Percentiles rank a stretch among this genome's conserved stretches.
Evolutionary conservation across 2,888 invertebrate species (phyloP).

Genomic region (Leptinotarsa tumamoca): DNA sequence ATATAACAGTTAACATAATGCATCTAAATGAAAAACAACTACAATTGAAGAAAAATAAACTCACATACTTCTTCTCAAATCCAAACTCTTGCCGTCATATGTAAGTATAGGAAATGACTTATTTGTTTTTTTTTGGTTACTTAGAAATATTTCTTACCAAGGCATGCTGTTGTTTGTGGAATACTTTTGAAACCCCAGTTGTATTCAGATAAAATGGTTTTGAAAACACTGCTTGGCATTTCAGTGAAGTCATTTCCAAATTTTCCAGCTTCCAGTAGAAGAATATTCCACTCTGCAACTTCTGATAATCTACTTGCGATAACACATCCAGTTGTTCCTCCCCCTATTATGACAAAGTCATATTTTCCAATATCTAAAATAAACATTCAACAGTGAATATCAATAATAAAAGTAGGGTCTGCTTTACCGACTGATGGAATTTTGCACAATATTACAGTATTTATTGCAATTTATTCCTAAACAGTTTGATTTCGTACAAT

Average conservation of each 20-base stretch:
- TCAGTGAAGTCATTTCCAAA: conserved; percentile 26
- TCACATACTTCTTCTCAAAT: too few species aligned
- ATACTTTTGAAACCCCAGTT: conserved; percentile 80
- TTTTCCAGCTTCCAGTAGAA: conserved; percentile 37
- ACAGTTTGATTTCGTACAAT: too few species aligned
- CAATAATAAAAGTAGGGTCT: too few species aligned
- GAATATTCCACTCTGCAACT: neutral
- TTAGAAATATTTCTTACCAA: conserved; percentile 61
- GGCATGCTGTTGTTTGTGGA: conserved; percentile 73
- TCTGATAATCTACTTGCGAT: conserved; percentile 13
- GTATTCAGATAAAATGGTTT: conserved; percentile 59
- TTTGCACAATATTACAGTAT: too few species aligned
- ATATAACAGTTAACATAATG: too few species aligned
- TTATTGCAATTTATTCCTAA: too few species aligned
- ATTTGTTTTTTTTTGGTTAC: neutral
- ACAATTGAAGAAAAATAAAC: too few species aligned
- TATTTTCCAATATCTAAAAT: conserved; percentile 1
- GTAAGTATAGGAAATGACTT: neutral
- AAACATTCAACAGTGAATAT: too few species aligned
- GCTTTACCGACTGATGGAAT: too few species aligned
- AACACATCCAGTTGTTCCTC: conserved; percentile 4
- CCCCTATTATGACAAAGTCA: conserved; percentile 12
- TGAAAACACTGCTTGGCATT: conserved; percentile 23
- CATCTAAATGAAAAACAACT: too few species aligned
- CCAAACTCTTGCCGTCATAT: neutral